Conservation (phyloP, 2,888 invertebrate genomes). For the Apeira syringaria region DNA sequence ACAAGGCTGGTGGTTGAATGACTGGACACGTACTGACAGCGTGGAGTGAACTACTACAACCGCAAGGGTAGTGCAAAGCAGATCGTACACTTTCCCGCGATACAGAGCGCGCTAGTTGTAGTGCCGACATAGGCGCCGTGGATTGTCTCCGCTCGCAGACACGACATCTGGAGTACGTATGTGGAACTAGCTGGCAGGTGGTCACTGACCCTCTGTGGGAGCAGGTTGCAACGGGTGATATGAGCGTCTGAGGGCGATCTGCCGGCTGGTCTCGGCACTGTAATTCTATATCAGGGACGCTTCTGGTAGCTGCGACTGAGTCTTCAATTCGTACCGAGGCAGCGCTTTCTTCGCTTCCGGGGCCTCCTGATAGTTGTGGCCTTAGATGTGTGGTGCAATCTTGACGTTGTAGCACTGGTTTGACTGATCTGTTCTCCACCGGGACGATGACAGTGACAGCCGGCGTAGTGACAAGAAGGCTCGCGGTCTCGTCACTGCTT, state of each 20-base stretch:
- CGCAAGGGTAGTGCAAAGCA: conserved; percentile 86
- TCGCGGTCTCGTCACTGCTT: conserved; percentile 92
- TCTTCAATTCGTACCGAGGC: conserved; percentile 86
- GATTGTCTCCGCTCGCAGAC: conserved; percentile 91
- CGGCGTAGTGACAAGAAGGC: conserved; percentile 88
- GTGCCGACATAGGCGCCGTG: conserved; percentile 89
- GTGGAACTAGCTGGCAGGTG: conserved; percentile 87
- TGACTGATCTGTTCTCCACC: conserved; percentile 81
- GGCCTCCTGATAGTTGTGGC: conserved; percentile 87
- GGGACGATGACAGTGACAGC: conserved; percentile 79
- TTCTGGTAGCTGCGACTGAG: conserved; percentile 87
- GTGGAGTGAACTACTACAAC: conserved; percentile 80
- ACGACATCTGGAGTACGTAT: conserved; percentile 85
- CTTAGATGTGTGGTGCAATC: conserved; percentile 92
- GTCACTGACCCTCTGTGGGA: conserved; percentile 86
- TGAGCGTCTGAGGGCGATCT: conserved; percentile 80
- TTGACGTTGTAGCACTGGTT: conserved; percentile 93
- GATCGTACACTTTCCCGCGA: conserved; percentile 92
- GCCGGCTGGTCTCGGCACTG: conserved; percentile 86
- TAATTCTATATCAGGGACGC: conserved; percentile 92
- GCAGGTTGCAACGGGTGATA: conserved; percentile 82
- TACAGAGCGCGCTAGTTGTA: conserved; percentile 92
- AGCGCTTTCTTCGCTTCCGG: conserved; percentile 90
- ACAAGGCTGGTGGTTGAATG: conserved; percentile 87
- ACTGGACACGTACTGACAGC: conserved; percentile 86